Evolutionary conservation across 2,113 vertebrate genomes (phyloP).

Genomic region (Hiodon tergisus): DNA sequence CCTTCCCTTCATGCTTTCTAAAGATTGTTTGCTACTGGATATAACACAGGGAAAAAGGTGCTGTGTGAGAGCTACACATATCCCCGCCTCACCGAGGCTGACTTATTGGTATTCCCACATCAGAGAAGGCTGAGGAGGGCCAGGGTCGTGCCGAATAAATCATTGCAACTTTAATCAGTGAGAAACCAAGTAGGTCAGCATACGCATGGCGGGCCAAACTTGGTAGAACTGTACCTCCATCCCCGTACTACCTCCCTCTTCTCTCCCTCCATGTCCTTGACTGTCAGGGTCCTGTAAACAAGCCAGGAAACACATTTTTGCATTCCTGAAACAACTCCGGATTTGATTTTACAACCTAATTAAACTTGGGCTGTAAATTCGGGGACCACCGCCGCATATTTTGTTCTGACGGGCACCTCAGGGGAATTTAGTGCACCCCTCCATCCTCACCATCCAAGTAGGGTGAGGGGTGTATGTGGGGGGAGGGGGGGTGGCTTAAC

Average conservation of each 20-base stretch:
- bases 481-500: conserved; percentile 7
- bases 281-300: conserved; percentile 58
- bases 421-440: conserved; percentile 40
- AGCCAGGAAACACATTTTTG: conserved; percentile 55
- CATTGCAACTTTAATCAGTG: conserved; percentile 49
- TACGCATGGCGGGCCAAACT: conserved; percentile 33
- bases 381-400: conserved; percentile 17
- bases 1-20: not conserved
- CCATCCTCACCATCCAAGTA: not conserved
- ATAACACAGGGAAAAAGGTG: not conserved
- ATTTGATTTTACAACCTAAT: conserved; percentile 71
- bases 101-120: conserved; percentile 30
- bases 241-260: conserved; percentile 29
- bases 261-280: conserved; percentile 54
- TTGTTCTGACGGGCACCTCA: conserved; percentile 35
- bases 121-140: conserved; percentile 22
- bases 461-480: too few relatives aligned
- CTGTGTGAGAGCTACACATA: too few relatives aligned
- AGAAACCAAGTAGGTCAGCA: conserved; percentile 30
- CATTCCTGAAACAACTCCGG: conserved; percentile 64
- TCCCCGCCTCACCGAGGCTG: not conserved
- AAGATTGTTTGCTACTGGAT: too few relatives aligned
- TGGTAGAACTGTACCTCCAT: conserved; percentile 34
- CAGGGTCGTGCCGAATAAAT: conserved; percentile 37
- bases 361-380: conserved; percentile 64